These are phyloP conservation scores for Helostoma temminkii DNA, from an alignment of 2,797 vertebrate genomes.

Conservation along the genomic window DNA sequence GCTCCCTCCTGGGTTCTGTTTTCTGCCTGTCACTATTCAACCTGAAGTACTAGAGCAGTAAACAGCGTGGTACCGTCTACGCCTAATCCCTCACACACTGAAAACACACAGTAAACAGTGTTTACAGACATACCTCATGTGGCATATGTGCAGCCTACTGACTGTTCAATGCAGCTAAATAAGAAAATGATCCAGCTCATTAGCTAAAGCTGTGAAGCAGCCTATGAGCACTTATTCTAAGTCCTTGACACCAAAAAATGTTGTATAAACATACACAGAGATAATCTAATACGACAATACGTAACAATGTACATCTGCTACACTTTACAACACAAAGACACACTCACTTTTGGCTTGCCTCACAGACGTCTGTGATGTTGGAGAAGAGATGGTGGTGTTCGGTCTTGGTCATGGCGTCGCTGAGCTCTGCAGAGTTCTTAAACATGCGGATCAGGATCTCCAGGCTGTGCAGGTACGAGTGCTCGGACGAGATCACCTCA, in stretches of 20 bases:
- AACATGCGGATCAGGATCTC: conserved; percentile 97
- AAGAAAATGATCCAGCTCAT: conserved; percentile 27
- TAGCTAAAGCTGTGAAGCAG: conserved; percentile 17
- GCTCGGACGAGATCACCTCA: conserved; percentile 98
- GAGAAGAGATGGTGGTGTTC: conserved; percentile 98
- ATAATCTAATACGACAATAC: not conserved
- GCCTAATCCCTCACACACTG: conserved; percentile 4
- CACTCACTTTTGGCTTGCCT: conserved; percentile 94
- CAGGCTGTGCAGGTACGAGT: conserved; percentile 96
- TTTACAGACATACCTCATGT: conserved; percentile 30
- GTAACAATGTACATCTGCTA: no score
- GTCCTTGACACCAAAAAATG: not conserved
- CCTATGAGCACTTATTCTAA: no score
- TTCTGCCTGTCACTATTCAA: conserved; percentile 17
- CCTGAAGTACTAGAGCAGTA: conserved; percentile 13
- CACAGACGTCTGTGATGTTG: conserved; percentile 94
- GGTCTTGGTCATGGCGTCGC: conserved; percentile 94
- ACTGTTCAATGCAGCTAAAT: conserved; percentile 12
- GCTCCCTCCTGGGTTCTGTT: conserved; percentile 7
- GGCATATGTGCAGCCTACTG: not conserved
- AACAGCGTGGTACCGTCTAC: not conserved
- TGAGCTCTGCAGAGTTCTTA: conserved; percentile 92
- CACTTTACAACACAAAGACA: not conserved
- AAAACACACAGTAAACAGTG: conserved; percentile 12
- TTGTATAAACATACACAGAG: not conserved